These are phyloP conservation scores for Oedothorax gibbosus DNA, from an alignment of 1,140 invertebrate species.

Conservation along the genomic window DNA sequence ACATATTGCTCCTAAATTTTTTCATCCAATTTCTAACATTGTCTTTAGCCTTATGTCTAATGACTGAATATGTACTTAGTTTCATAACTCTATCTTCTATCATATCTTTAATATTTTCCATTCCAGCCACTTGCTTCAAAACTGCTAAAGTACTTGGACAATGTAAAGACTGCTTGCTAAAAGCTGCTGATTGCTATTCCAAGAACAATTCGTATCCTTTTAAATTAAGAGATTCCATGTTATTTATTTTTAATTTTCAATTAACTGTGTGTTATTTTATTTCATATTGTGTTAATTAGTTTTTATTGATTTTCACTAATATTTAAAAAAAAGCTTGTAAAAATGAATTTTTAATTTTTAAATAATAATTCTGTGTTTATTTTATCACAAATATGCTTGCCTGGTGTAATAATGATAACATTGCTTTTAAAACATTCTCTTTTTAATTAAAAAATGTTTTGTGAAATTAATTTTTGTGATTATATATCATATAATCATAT, in stretches of 20 bases:
- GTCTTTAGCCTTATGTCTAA: slow-evolving; percentile 1
- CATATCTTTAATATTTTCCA: slow-evolving; percentile 12
- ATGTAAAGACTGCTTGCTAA: slow-evolving; percentile 85
- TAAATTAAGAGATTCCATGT: slow-evolving; percentile 4
- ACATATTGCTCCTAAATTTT: background rate
- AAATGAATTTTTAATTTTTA: background rate
- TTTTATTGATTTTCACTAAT: background rate
- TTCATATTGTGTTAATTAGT: background rate
- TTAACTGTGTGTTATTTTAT: background rate
- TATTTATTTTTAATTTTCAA: background rate
- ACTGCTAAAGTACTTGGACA: slow-evolving; percentile 84
- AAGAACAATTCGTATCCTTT: slow-evolving; percentile 86
- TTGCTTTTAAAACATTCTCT: no score
- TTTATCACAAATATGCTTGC: background rate
- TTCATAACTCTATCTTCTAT: background rate
- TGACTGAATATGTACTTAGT: background rate
- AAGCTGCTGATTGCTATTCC: slow-evolving; percentile 87
- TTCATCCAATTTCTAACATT: background rate
- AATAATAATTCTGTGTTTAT: background rate
- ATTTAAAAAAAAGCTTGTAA: background rate
- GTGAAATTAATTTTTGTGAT: background rate
- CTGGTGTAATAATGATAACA: no score
- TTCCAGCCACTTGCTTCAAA: slow-evolving; percentile 89
- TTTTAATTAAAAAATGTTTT: no score
- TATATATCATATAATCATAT: background rate